Evolutionary conservation across 1,140 invertebrate species (phyloP), one percentile per base, ranked within the genome.

Genomic region (Meloidogyne hapla): DNA sequence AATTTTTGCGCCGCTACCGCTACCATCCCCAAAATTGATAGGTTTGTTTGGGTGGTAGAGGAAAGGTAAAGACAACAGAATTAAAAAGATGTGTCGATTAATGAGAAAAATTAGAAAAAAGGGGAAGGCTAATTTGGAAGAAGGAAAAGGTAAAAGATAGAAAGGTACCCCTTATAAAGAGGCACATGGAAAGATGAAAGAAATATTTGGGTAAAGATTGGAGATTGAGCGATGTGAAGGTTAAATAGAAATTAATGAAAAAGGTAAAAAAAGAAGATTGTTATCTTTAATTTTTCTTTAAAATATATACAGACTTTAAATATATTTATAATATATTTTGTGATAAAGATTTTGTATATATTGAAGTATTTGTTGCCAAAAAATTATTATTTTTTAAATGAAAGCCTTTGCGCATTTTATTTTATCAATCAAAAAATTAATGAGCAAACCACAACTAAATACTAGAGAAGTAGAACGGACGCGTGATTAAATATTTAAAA

Each of bases 1-100:
- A 56, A 56, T 56, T 56, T 56, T 56, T 48, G 18, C 18, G 18
- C 18, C 48, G 18, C 18, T 56, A 56, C 48, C 18, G 15, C 13
- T 56, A n/a, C 12, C 18, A n/a, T n/a, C n/a, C n/a, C 48, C 6
- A 56, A 56, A 56, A 56, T n/a, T 56, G 48, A 56, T 56, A n/a
- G 45, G 48, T 56, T 33, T 45, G 68, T 26, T 70, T 56, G 61
- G 25, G 15, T 70, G 68, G 38, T 28, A 21, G 66, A 68, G 25
- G 66, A 23, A 23, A 33, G 66, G 15, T 38, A 28, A 38, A 33
- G 33, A 33, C 33, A 68, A 33, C 66, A 23, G 66, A 40, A 40
- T 21, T n/a, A 26, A 0, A 42, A 68, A 26, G 66, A 40, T 33
- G 66, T 42, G 45, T 40, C 18, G 66, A 40, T 68, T 64, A 26